Percentiles rank a stretch among this genome's conserved stretches.
Evolutionary conservation across 2,888 invertebrate species (phyloP).

Genomic region (Drosophila koepferae): DNA sequence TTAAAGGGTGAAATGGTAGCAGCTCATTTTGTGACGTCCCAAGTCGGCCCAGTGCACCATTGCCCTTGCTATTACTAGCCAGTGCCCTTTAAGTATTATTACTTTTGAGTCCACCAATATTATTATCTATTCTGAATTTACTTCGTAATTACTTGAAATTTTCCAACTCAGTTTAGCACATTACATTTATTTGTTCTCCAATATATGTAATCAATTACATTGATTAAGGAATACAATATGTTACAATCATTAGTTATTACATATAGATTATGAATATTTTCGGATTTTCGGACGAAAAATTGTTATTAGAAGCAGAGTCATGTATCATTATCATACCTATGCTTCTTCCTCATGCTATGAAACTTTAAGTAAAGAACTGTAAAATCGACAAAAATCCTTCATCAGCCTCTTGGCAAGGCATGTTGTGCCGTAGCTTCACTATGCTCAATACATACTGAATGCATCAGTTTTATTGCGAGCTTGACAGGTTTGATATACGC

Average conservation of each 20-base stretch:
- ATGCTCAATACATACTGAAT: not conserved
- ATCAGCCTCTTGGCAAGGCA: not conserved
- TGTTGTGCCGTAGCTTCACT: too few relatives aligned
- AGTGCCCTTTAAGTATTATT: not conserved
- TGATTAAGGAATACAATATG: not conserved
- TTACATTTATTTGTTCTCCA: not conserved
- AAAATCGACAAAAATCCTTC: not conserved
- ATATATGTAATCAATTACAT: not conserved
- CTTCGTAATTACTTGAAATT: slow-evolving; percentile 8
- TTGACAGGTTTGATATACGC: not conserved
- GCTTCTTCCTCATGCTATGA: not conserved
- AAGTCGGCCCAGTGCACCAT: not conserved
- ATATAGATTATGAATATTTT: too few relatives aligned
- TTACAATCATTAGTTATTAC: too few relatives aligned
- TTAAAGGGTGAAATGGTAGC: slow-evolving; percentile 70
- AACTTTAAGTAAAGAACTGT: not conserved
- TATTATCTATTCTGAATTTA: slow-evolving; percentile 6
- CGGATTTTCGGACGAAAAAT: too few relatives aligned
- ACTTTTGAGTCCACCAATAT: slow-evolving; percentile 2
- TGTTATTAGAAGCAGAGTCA: too few relatives aligned
- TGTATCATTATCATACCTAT: too few relatives aligned
- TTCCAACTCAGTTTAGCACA: slow-evolving; percentile 10
- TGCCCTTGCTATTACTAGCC: not conserved
- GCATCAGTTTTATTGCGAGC: not conserved
- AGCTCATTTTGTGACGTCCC: slow-evolving; percentile 37